Evolutionary conservation across 2,797 vertebrate genomes (phyloP).

Genomic region (Cichlasoma orientale): DNA sequence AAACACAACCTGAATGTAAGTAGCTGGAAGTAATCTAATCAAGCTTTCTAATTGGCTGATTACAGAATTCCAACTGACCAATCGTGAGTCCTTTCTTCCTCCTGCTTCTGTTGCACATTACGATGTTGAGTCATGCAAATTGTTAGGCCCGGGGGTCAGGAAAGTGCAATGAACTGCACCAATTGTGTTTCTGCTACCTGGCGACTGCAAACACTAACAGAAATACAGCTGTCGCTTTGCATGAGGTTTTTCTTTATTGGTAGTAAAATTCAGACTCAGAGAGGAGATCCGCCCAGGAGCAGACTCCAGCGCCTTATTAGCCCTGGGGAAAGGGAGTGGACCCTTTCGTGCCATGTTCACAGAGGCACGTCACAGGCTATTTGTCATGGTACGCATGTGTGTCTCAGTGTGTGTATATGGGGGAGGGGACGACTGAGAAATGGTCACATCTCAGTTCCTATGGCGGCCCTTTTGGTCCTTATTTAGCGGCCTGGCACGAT

Average conservation of each 20-base stretch:
- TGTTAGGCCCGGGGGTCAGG: neutral
- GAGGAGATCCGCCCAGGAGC: slow-evolving; percentile 21
- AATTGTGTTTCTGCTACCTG: neutral
- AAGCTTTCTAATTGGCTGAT: slow-evolving; percentile 1
- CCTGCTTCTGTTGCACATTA: slow-evolving; percentile 9
- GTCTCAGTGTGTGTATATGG: slow-evolving; percentile 49
- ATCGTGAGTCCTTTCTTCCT: neutral
- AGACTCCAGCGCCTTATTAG: slow-evolving; percentile 30
- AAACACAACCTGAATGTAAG: neutral
- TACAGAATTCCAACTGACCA: neutral
- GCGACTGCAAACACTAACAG: slow-evolving; percentile 3
- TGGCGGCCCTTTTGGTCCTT: slow-evolving; percentile 12
- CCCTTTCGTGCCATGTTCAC: slow-evolving; percentile 78
- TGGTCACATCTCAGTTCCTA: slow-evolving; percentile 63
- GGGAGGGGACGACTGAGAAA: slow-evolving; percentile 61
- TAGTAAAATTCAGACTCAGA: slow-evolving; percentile 2
- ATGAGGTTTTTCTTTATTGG: neutral
- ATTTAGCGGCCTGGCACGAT: slow-evolving; percentile 2
- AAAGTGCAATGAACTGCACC: neutral
- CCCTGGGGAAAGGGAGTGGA: slow-evolving; percentile 64
- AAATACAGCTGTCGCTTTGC: neutral
- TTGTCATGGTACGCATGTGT: slow-evolving; percentile 73
- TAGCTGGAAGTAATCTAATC: slow-evolving; percentile 8
- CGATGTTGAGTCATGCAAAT: slow-evolving; percentile 11
- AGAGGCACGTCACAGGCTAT: slow-evolving; percentile 79